Conservation (phyloP, 2,113 vertebrate species). For the Elephantulus edwardii region DNA sequence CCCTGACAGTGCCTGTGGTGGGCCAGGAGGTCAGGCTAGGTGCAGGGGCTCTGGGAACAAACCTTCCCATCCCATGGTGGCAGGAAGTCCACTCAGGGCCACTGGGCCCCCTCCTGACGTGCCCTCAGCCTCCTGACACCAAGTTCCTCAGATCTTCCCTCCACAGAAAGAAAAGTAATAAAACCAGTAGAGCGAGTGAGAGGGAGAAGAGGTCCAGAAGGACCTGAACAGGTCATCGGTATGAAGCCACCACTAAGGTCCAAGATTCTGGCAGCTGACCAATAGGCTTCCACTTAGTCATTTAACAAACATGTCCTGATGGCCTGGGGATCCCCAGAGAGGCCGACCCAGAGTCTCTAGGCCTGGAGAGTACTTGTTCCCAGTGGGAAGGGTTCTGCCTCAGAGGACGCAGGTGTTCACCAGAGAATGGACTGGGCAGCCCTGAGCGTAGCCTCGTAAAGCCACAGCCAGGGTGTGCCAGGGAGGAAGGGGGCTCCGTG, state of each 20-base stretch:
- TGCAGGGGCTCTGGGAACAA: neutral
- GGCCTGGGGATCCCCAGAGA: neutral
- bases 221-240: neutral
- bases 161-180: no score
- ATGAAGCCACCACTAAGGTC: neutral
- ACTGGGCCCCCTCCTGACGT: rapidly evolving
- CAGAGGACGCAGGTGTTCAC: neutral
- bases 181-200: neutral
- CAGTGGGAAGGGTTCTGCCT: neutral
- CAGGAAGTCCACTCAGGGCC: neutral
- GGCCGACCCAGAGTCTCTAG: no score
- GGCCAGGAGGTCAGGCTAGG: neutral
- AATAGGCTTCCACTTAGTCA: neutral
- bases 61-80: neutral
- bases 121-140: slow-evolving; percentile 25
- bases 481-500: neutral
- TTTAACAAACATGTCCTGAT: slow-evolving; percentile 25
- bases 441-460: neutral
- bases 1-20: neutral
- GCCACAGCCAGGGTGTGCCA: neutral
- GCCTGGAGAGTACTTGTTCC: neutral
- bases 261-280: neutral
- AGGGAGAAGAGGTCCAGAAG: neutral
- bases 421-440: no score
- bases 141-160: slow-evolving; percentile 54